Evolutionary conservation across 2,888 invertebrate genomes (phyloP).

Genomic region (Conops quadrifasciatus): DNA sequence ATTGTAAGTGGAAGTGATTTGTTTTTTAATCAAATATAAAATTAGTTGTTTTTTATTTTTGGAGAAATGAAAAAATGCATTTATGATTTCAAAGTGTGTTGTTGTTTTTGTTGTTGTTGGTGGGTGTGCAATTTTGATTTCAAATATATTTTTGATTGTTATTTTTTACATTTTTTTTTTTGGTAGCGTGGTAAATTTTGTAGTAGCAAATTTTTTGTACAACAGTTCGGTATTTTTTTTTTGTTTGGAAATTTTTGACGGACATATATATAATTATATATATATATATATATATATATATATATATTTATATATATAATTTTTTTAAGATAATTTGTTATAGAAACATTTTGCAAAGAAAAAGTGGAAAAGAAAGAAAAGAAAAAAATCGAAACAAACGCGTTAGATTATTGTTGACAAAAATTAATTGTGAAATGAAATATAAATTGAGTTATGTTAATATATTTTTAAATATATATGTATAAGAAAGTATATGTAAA

Average conservation of each 20-base stretch:
- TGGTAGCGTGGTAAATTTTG: constrained; percentile 28
- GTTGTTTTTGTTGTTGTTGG: constrained; percentile 45
- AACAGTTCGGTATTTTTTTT: constrained; percentile 33
- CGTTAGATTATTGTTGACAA: constrained; percentile 64
- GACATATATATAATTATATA: constrained; percentile 53
- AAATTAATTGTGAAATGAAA: constrained; percentile 47
- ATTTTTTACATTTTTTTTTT: constrained; percentile 38
- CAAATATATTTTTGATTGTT: constrained; percentile 41
- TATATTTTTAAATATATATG: constrained; percentile 24
- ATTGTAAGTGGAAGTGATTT: neutral
- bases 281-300: constrained; percentile 57
- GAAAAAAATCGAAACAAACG: constrained; percentile 65
- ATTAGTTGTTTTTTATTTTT: constrained; percentile 29
- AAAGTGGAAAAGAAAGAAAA: constrained; percentile 61
- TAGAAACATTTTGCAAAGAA: constrained; percentile 52
- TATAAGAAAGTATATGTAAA: constrained; percentile 34
- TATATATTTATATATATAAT: constrained; percentile 56
- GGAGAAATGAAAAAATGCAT: constrained; percentile 15
- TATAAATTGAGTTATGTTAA: constrained; percentile 22
- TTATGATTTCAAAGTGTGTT: neutral
- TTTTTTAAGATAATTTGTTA: constrained; percentile 59
- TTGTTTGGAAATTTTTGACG: constrained; percentile 54
- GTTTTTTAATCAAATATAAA: constrained; percentile 27
- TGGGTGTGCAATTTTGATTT: constrained; percentile 36
- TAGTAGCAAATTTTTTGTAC: constrained; percentile 37